Percentiles rank a stretch among this genome's conserved stretches.
phyloP scores from a whole-genome alignment of 2,113 vertebrate species.

The Apodemus speciosus region DNA sequence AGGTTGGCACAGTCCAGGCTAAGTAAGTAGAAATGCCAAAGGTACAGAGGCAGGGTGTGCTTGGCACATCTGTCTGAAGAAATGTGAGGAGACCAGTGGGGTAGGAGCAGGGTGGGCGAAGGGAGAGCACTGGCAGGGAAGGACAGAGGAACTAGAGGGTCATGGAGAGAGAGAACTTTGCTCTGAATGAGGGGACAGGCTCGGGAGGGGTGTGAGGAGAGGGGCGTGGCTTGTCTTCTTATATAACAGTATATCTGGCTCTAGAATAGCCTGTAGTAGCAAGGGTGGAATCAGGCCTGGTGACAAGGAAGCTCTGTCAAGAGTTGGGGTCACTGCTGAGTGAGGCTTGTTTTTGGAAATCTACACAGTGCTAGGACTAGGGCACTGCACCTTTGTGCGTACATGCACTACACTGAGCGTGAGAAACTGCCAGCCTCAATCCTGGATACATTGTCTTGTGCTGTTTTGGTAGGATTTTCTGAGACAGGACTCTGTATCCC shows the following conservation, averaged over 20 bases:
- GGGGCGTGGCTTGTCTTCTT: background rate
- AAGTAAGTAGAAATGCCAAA: conserved; percentile 33
- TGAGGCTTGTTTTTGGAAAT: background rate
- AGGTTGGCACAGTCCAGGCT: background rate
- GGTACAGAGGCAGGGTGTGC: background rate
- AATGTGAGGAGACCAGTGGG: background rate
- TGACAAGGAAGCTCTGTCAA: background rate
- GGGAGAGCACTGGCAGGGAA: background rate
- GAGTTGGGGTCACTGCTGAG: background rate
- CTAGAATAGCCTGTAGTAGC: background rate
- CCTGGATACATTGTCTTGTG: background rate
- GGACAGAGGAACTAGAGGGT: background rate
- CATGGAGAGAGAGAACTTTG: conserved; percentile 5
- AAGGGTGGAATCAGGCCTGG: background rate
- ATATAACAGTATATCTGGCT: background rate
- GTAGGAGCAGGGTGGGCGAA: background rate
- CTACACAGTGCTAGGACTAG: background rate
- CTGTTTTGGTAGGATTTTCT: background rate
- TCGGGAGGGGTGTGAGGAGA: background rate
- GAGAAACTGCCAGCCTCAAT: background rate
- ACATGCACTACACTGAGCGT: background rate
- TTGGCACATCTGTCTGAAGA: background rate
- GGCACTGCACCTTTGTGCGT: background rate
- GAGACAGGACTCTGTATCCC: background rate
- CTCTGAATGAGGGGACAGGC: background rate